A percentile compares a stretch with the other conserved stretches of the same genome.
phyloP scores from a whole-genome alignment of 2,113 vertebrate genomes.

The Limnothrissa miodon region DNA sequence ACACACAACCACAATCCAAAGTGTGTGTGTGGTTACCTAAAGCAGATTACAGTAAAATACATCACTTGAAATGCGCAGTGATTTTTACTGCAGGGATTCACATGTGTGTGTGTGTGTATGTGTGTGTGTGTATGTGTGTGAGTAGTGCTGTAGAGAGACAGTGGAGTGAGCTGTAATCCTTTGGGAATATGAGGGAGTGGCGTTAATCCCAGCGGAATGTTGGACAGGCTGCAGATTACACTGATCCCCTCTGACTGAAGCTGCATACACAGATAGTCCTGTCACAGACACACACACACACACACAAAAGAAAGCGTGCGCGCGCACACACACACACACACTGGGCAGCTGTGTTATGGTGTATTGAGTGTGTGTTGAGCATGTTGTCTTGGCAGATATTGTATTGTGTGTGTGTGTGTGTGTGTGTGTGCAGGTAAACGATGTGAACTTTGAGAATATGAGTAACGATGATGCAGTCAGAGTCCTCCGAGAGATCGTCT shows the following conservation, averaged over 20 bases:
- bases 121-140: neutral
- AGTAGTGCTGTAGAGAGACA: neutral
- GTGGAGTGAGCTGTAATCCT: neutral
- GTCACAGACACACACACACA: no score
- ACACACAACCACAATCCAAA: no score
- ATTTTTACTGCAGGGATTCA: neutral
- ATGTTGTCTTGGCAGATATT: no score
- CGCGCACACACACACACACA: no score
- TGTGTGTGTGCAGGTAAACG: constrained; percentile 38
- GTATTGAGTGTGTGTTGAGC: no score
- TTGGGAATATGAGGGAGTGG: no score
- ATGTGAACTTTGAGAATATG: constrained; percentile 48
- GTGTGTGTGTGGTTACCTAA: neutral
- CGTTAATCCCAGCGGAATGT: neutral
- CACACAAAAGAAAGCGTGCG: no score
- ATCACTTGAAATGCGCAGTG: no score
- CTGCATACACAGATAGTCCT: no score
- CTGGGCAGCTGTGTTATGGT: no score
- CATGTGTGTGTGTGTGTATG: neutral
- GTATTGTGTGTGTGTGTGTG: neutral
- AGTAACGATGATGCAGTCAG: constrained; percentile 46
- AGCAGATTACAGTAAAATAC: constrained; percentile 25
- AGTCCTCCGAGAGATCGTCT: constrained; percentile 44
- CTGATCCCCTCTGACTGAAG: no score
- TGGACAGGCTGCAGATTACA: no score